Evolutionary conservation across 2,113 vertebrate genomes (phyloP).

Genomic region (Zapornia atra): DNA sequence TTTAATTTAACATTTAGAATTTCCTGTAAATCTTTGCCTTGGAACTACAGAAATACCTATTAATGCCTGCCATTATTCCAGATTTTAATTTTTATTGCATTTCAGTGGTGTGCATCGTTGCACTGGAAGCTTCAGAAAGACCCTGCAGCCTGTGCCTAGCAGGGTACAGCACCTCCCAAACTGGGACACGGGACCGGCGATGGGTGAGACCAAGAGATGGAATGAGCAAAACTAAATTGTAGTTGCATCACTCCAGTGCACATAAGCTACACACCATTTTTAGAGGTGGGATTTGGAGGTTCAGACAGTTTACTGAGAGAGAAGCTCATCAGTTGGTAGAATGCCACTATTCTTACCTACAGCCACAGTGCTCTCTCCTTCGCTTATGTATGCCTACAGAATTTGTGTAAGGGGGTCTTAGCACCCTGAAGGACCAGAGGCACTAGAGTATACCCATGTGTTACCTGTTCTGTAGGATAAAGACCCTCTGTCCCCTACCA

Average conservation of each 20-base stretch:
- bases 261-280: background rate
- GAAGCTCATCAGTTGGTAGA: background rate
- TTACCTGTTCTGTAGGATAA: background rate
- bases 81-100: background rate
- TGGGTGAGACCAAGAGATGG: background rate
- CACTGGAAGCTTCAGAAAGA: background rate
- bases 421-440: background rate
- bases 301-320: background rate
- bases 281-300: background rate
- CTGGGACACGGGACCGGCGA: fast-evolving
- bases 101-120: background rate
- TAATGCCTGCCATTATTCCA: background rate
- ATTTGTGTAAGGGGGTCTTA: background rate
- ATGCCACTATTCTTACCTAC: background rate
- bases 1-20: background rate
- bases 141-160: background rate
- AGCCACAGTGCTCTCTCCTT: background rate
- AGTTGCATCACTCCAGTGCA: background rate
- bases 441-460: background rate
- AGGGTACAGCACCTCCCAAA: background rate
- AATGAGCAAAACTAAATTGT: background rate
- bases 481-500: background rate
- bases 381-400: background rate
- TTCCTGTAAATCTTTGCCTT: background rate
- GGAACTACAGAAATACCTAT: background rate